These are phyloP conservation scores for Drosophila lowei DNA, from an alignment of 1,140 invertebrate genomes.

Conservation along the genomic window DNA sequence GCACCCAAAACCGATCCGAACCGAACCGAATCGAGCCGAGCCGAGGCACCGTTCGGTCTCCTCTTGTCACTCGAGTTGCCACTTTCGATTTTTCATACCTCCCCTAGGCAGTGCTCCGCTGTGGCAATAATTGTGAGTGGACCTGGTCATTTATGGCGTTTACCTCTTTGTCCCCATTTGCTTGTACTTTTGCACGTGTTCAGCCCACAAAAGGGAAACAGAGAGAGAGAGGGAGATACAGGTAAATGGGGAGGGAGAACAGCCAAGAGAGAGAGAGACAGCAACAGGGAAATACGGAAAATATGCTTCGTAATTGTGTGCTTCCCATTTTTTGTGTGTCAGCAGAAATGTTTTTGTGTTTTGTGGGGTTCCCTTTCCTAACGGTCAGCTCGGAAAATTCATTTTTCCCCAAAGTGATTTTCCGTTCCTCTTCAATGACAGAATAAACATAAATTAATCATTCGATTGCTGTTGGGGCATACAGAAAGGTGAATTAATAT, in stretches of 20 bases:
- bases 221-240: too few relatives aligned
- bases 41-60: conserved; percentile 3
- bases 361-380: conserved; percentile 24
- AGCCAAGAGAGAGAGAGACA: conserved; percentile 16
- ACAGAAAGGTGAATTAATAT: background rate
- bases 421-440: conserved; percentile 11
- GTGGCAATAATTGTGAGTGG: conserved; percentile 59
- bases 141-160: conserved; percentile 70
- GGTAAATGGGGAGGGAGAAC: too few relatives aligned
- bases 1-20: conserved; percentile 42
- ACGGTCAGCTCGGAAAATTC: conserved; percentile 18
- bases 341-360: conserved; percentile 25
- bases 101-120: background rate
- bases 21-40: conserved; percentile 12
- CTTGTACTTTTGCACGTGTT: conserved; percentile 65
- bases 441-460: conserved; percentile 40
- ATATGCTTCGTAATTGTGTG: conserved; percentile 65
- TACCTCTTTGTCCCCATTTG: conserved; percentile 41
- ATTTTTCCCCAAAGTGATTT: conserved; percentile 12
- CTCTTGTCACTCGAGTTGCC: conserved; percentile 37
- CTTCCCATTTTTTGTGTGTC: conserved; percentile 50
- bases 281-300: conserved; percentile 47
- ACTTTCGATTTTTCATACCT: conserved; percentile 76
- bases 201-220: conserved; percentile 56
- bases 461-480: background rate